Conservation (phyloP, 1,140 invertebrate species). For the Drosophila murphyi region DNA sequence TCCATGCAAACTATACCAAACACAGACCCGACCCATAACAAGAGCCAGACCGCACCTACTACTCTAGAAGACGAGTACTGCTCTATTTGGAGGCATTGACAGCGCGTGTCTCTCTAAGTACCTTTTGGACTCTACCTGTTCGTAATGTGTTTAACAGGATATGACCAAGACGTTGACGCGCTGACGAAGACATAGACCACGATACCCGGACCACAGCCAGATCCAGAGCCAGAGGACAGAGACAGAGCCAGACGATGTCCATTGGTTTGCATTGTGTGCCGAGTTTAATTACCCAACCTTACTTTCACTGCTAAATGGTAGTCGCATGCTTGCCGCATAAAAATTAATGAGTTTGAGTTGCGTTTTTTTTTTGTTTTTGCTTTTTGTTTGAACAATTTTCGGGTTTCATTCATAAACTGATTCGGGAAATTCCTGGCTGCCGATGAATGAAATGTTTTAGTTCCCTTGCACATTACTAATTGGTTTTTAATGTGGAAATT, state of each 20-base stretch:
- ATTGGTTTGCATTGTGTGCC: constrained; percentile 42
- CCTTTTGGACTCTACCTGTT: constrained; percentile 67
- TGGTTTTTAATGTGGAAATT: constrained; percentile 71
- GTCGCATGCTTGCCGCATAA: constrained; percentile 56
- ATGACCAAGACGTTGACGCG: constrained; percentile 51
- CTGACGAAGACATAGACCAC: neutral
- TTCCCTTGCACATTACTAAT: constrained; percentile 44
- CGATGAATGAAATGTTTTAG: constrained; percentile 56
- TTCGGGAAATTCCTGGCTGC: constrained; percentile 52
- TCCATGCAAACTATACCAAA: constrained; percentile 8
- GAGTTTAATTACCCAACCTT: constrained; percentile 68
- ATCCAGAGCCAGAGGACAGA: neutral
- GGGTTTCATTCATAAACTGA: constrained; percentile 66
- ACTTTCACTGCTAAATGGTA: constrained; percentile 67
- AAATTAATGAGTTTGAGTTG: constrained; percentile 67
- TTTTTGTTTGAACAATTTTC: neutral
- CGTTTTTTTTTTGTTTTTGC: neutral
- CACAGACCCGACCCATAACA: neutral
- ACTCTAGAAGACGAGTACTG: constrained; percentile 2
- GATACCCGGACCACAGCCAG: neutral
- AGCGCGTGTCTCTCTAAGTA: constrained; percentile 69
- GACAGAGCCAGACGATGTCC: constrained; percentile 18
- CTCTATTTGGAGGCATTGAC: constrained; percentile 44
- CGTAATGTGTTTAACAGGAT: constrained; percentile 77
- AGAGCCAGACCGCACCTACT: constrained; percentile 38